Base-by-base conservation (phyloP, 2,113 vertebrate species). In the Paraplagusia blochii region DNA sequence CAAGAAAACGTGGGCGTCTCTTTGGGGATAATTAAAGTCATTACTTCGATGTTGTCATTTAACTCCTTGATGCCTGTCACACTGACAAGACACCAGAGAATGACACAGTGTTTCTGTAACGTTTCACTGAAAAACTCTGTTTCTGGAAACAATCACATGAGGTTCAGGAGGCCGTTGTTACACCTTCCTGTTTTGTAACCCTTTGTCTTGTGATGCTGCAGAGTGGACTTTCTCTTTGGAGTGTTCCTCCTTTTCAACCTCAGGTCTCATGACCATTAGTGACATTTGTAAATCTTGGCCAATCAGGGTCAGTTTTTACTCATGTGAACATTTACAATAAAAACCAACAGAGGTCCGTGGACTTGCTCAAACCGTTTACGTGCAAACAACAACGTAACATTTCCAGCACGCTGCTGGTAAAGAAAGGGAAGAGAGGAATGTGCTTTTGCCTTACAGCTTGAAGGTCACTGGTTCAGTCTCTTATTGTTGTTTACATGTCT, bases 231-330 rank as follows among this genome's bases (percentile, higher is more conserved):
- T 88, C 81, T 70, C 35, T 59, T 55, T 59, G 53, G 16, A 12
- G 75, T 77, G 88, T 89, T 86, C 49, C 29, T 58, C 18, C 83
- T 85, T 66, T 66, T 12, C 17, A 11, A 1, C 13, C 69, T 60
- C 49, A 63, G 6, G 62, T 77, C 78, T 71, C 42, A 63, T 74
- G 82, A 72, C 44, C 16, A 0, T 65, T 67, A 70, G 70, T 68
- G 19, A 60, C 12, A 52, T 15, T 13, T 43, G 14, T 12, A 9
- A 13, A 29, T 6, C 6, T 6, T 29, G 22, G n/a, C 22, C 47
- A 34, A 54, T 77, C 9, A 8, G 17, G 34, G 8, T 22, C 29
- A 19, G 9, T 34, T 59, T 63, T 44, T 19, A 46, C n/a, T 17
- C 0, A 61, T 1, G 22, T 1, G 5, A 1, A 8, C 1, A 14